These are phyloP conservation scores for Peromyscus maniculatus DNA, from an alignment of 2,113 vertebrate species.

Conservation along the genomic window DNA sequence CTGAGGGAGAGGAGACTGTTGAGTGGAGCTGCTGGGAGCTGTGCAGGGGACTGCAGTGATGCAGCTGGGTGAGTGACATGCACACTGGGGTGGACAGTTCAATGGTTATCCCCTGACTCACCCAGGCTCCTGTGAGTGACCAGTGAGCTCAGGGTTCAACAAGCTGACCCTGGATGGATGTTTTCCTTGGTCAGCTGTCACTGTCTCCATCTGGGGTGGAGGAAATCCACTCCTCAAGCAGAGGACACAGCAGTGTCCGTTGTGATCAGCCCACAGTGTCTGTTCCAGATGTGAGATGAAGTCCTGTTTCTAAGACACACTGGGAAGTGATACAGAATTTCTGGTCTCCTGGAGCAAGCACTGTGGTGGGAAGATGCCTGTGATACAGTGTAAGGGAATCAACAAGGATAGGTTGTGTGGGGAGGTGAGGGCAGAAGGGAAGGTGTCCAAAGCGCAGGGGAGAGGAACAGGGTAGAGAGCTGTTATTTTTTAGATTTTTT, in stretches of 20 bases:
- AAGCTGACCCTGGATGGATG: not conserved
- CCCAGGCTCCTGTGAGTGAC: not conserved
- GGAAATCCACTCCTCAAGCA: not conserved
- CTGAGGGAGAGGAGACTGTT: too few species aligned
- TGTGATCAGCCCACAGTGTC: not conserved
- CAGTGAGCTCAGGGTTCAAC: not conserved
- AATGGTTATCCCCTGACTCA: not conserved
- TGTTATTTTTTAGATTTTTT: too few species aligned
- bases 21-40: too few species aligned
- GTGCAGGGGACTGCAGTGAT: too few species aligned
- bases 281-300: too few species aligned
- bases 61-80: too few species aligned
- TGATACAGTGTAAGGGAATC: not conserved
- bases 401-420: not conserved
- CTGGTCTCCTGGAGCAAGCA: not conserved
- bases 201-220: not conserved
- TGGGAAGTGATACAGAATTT: too few species aligned
- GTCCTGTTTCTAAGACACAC: too few species aligned
- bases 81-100: too few species aligned
- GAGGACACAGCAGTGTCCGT: not conserved
- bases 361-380: not conserved
- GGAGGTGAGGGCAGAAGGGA: not conserved
- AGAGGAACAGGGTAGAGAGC: too few species aligned
- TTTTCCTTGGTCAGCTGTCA: not conserved
- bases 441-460: not conserved